A percentile compares a stretch with the other conserved stretches of the same genome.
These are phyloP conservation scores for Pithys albifrons DNA, from an alignment of 2,113 vertebrate species.

Conservation along the genomic window DNA sequence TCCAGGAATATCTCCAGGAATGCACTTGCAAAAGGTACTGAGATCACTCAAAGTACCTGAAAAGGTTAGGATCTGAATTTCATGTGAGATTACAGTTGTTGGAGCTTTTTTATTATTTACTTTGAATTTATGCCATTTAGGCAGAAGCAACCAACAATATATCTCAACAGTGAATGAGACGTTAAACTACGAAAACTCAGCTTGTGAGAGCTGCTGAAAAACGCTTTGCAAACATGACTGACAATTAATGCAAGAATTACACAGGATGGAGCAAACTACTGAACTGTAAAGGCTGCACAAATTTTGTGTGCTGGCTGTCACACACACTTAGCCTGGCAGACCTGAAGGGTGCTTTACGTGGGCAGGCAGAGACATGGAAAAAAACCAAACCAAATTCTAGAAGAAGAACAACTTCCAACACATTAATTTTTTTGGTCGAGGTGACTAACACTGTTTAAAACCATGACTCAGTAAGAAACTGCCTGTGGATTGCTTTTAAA, in stretches of 20 bases:
- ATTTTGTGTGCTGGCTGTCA: neutral
- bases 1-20: neutral
- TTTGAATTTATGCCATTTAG: neutral
- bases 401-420: neutral
- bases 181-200: neutral
- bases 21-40: neutral
- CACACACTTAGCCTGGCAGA: neutral
- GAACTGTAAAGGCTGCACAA: neutral
- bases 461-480: neutral
- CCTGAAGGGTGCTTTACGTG: neutral
- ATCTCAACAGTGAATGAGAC: neutral
- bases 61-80: constrained; percentile 4
- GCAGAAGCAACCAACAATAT: neutral
- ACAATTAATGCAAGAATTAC: neutral
- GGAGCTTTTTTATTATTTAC: neutral
- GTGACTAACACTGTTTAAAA: neutral
- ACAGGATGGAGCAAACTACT: neutral
- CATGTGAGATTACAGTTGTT: neutral
- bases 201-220: neutral
- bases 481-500: neutral
- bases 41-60: neutral
- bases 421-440: neutral
- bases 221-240: neutral
- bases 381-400: neutral
- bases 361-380: neutral